These are phyloP conservation scores for Centropyge bicolor DNA, from an alignment of 2,797 vertebrate species.

Conservation along the genomic window DNA sequence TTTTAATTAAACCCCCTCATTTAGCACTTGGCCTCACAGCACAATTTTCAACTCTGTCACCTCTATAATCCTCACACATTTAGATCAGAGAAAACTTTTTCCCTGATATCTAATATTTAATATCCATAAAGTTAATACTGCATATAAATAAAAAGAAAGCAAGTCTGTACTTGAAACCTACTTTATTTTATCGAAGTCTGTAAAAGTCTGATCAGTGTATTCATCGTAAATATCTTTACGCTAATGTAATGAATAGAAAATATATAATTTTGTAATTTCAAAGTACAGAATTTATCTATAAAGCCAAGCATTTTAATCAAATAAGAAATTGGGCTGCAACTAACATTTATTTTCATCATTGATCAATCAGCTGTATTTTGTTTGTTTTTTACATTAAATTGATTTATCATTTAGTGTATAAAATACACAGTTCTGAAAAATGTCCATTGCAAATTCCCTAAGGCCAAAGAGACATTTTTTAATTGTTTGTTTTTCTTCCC, in stretches of 20 bases:
- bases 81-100: background rate
- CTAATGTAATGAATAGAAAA: background rate
- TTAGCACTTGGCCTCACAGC: background rate
- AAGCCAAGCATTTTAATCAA: background rate
- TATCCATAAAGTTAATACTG: background rate
- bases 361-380: background rate
- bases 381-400: background rate
- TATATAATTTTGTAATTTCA: background rate
- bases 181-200: background rate
- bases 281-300: background rate
- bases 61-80: background rate
- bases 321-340: background rate
- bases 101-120: background rate
- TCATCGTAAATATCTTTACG: background rate
- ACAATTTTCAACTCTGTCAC: background rate
- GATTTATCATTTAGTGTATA: background rate
- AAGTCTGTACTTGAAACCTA: background rate
- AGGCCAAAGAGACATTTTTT: background rate
- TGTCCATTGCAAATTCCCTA: background rate
- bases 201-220: background rate
- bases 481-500: background rate
- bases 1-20: constrained; percentile 10
- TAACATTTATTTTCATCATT: background rate
- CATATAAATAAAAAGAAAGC: background rate
- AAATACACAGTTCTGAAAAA: background rate